Conservation (phyloP, 2,113 vertebrate species). For the Xenopus borealis region DNA sequence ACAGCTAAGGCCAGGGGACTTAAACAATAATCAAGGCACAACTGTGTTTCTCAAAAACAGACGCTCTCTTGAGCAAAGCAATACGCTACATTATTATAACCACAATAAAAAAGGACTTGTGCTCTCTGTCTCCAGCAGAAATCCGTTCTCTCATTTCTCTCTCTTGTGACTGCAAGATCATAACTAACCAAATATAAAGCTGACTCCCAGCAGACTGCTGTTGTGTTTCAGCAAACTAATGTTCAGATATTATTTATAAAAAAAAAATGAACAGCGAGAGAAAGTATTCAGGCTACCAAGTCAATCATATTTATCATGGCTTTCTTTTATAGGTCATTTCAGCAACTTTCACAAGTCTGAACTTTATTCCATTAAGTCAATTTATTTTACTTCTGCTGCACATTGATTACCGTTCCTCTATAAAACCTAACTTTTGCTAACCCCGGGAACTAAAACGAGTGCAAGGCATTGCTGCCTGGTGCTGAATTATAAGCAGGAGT, state of each 20-base stretch:
- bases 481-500: constrained; percentile 37
- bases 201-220: background rate
- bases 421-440: constrained; percentile 36
- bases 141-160: constrained; percentile 7
- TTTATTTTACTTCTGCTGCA: constrained; percentile 39
- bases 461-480: constrained; percentile 27
- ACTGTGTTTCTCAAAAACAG: background rate
- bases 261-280: constrained; percentile 1
- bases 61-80: constrained; percentile 18
- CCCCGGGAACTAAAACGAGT: constrained; percentile 30
- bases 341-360: constrained; percentile 29
- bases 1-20: background rate
- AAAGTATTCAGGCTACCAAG: background rate
- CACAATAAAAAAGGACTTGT: constrained; percentile 13
- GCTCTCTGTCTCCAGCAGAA: constrained; percentile 1
- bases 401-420: constrained; percentile 35
- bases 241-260: constrained; percentile 24
- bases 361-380: constrained; percentile 41
- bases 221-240: constrained; percentile 25
- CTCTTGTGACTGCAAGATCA: constrained; percentile 15
- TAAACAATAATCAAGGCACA: constrained; percentile 10
- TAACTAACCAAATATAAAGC: constrained; percentile 34
- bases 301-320: constrained; percentile 22
- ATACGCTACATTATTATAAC: constrained; percentile 32
- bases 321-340: constrained; percentile 29